These are phyloP conservation scores for Enteromius radiatus DNA, from an alignment of 2,797 vertebrate species.

Conservation along the genomic window DNA sequence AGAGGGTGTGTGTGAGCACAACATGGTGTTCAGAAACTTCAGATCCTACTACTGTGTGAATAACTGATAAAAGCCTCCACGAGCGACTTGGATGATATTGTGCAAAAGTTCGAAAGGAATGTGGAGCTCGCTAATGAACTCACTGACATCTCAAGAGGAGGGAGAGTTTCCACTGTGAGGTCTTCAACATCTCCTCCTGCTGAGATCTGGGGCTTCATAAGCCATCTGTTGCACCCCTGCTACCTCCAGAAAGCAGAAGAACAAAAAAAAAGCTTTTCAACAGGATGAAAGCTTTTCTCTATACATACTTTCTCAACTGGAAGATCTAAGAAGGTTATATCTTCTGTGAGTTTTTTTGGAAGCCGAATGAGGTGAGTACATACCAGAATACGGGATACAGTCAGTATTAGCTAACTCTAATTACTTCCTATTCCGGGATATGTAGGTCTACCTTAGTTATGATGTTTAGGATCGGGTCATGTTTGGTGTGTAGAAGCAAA, in stretches of 20 bases:
- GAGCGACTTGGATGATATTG: constrained; percentile 23
- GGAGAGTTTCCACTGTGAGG: constrained; percentile 60
- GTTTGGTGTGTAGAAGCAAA: constrained; percentile 5
- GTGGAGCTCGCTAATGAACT: constrained; percentile 46
- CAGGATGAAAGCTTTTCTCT: constrained; percentile 32
- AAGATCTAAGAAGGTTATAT: constrained; percentile 37
- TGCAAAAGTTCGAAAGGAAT: constrained; percentile 34
- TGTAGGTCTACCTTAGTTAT: constrained; percentile 24
- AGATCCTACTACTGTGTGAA: constrained; percentile 34
- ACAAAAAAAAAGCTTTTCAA: constrained; percentile 63
- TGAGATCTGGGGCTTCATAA: constrained; percentile 75
- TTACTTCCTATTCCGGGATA: constrained; percentile 21
- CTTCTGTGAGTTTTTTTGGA: constrained; percentile 21
- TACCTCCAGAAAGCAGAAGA: constrained; percentile 66
- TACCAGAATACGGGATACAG: not conserved
- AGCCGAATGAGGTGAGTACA: constrained; percentile 18
- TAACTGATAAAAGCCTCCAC: constrained; percentile 36
- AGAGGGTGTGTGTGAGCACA: constrained; percentile 12
- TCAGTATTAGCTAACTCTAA: not conserved
- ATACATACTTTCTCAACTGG: constrained; percentile 22
- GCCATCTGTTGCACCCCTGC: constrained; percentile 81
- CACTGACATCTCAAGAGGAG: constrained; percentile 42
- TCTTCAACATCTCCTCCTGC: constrained; percentile 78
- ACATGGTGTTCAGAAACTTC: constrained; percentile 31
- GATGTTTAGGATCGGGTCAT: constrained; percentile 7